These are phyloP conservation scores for Amphimallon solstitiale DNA, from an alignment of 2,888 invertebrate species.

Conservation along the genomic window DNA sequence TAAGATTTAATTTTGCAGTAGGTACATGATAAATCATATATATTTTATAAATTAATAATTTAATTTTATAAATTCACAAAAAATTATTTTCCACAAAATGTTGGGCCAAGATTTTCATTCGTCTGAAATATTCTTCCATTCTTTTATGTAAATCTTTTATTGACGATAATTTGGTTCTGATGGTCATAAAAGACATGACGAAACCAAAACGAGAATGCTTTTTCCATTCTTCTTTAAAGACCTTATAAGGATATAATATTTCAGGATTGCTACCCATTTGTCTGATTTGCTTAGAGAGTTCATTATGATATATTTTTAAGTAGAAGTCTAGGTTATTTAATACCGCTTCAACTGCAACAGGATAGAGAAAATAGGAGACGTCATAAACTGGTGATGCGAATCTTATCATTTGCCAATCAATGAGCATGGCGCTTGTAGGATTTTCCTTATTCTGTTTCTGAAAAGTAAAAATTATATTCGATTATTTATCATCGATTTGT, in stretches of 20 bases:
- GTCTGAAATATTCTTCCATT: not conserved
- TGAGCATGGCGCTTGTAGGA: not conserved
- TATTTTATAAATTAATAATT: too few species aligned
- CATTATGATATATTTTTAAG: not conserved
- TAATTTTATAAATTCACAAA: not conserved
- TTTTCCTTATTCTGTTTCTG: not conserved
- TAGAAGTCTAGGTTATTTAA: not conserved
- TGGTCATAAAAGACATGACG: not conserved
- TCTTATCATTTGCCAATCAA: constrained; percentile 27
- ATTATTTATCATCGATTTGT: too few species aligned
- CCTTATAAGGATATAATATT: not conserved
- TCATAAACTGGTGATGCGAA: constrained; percentile 10
- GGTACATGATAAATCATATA: too few species aligned
- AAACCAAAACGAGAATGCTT: constrained; percentile 12
- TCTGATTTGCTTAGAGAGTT: constrained; percentile 2
- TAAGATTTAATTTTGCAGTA: too few species aligned
- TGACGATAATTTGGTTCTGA: not conserved
- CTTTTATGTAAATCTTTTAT: not conserved
- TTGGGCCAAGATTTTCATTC: not conserved
- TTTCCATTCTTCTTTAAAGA: constrained; percentile 3
- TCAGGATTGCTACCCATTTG: constrained; percentile 6
- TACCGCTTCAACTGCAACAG: not conserved
- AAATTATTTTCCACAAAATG: constrained; percentile 19
- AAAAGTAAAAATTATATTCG: not conserved
- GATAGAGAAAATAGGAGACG: constrained; percentile 9